Evolutionary conservation across 1,140 invertebrate species (phyloP).

Genomic region (Plectrocnemia conspersa): DNA sequence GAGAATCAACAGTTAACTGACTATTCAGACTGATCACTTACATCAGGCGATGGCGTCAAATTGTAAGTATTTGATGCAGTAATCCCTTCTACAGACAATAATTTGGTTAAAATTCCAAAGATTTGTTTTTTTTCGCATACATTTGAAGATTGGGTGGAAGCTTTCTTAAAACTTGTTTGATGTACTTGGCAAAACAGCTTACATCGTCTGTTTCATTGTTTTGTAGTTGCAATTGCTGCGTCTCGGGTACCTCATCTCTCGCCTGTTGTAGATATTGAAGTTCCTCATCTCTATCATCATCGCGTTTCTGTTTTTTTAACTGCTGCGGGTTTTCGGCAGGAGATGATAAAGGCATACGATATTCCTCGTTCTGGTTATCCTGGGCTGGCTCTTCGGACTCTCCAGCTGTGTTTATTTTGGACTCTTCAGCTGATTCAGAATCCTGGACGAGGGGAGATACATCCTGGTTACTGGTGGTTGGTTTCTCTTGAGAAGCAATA

Average conservation of each 20-base stretch:
- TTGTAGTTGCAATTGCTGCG: not conserved
- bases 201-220: not conserved
- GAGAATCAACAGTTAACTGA: too few relatives aligned
- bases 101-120: too few relatives aligned
- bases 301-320: not conserved
- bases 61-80: too few relatives aligned
- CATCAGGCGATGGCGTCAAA: not conserved
- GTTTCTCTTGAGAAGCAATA: not conserved
- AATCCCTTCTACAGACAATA: too few relatives aligned
- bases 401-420: too few relatives aligned
- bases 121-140: too few relatives aligned
- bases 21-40: too few relatives aligned
- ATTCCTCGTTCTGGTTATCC: not conserved
- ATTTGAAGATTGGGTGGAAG: too few relatives aligned
- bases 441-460: conserved; percentile 1
- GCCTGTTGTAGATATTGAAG: not conserved
- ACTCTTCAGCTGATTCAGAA: not conserved
- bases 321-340: not conserved
- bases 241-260: not conserved
- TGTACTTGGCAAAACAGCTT: not conserved
- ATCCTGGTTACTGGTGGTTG: not conserved
- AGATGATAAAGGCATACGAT: not conserved
- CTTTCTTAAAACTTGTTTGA: not conserved
- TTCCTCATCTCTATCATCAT: not conserved
- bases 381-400: not conserved